phyloP scores from a whole-genome alignment of 2,888 invertebrate species.

The Drosophila limbata region DNA sequence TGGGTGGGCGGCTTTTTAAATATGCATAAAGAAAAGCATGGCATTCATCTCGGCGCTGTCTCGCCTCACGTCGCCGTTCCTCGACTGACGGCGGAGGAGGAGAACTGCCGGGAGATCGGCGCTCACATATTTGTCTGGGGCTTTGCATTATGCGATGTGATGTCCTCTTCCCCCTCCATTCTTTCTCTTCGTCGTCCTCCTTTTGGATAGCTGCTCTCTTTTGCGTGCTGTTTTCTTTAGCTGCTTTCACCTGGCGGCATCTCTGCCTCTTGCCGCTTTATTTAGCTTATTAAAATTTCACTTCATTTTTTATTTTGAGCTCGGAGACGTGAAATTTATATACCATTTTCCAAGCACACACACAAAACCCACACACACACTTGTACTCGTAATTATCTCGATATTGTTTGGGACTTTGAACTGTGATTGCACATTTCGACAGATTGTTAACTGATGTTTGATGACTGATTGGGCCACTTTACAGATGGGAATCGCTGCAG shows the following conservation, averaged over 20 bases:
- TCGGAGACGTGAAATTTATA: conserved; percentile 36
- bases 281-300: conserved; percentile 68
- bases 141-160: conserved; percentile 61
- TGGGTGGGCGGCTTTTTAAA: conserved; percentile 66
- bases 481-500: not conserved
- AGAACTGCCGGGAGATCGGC: not conserved
- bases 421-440: conserved; percentile 56
- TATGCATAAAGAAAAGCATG: conserved; percentile 67
- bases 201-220: conserved; percentile 31
- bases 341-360: conserved; percentile 7
- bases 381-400: conserved; percentile 48
- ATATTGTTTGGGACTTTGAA: conserved; percentile 51
- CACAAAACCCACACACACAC: not conserved
- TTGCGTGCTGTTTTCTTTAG: conserved; percentile 32
- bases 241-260: conserved; percentile 53
- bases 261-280: conserved; percentile 43
- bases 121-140: conserved; percentile 66
- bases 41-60: conserved; percentile 52
- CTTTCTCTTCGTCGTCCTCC: not conserved
- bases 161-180: conserved; percentile 11
- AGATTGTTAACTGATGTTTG: conserved; percentile 34
- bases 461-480: conserved; percentile 43
- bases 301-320: conserved; percentile 41
- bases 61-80: conserved; percentile 22
- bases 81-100: not conserved